These are phyloP conservation scores for Polydrusus tereticollis DNA, from an alignment of 2,888 invertebrate species.

Conservation along the genomic window DNA sequence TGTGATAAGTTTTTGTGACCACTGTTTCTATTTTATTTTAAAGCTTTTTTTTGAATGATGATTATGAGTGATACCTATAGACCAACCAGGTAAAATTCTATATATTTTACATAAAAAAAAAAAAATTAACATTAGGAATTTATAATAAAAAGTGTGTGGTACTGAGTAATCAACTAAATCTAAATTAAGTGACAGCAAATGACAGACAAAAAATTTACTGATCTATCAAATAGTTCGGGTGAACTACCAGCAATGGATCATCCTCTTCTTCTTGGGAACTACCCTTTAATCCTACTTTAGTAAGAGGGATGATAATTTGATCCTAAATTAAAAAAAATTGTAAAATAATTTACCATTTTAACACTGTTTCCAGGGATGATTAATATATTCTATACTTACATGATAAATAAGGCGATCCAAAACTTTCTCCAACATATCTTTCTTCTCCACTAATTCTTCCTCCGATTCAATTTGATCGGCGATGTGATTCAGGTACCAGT, in stretches of 20 bases:
- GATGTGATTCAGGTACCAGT: constrained; percentile 94
- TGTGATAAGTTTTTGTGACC: too few species aligned
- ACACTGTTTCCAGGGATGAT: too few species aligned
- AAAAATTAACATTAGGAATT: too few species aligned
- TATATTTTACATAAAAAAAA: too few species aligned
- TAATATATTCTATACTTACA: too few species aligned
- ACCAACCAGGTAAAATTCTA: too few species aligned
- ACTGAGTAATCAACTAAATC: too few species aligned
- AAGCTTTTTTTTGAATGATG: too few species aligned
- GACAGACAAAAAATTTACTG: constrained; percentile 56
- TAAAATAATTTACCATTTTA: background rate
- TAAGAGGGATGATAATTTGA: constrained; percentile 84
- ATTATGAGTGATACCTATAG: too few species aligned
- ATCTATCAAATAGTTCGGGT: constrained; percentile 95
- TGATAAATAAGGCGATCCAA: constrained; percentile 91
- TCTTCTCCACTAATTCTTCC: constrained; percentile 89
- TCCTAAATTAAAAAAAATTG: constrained; percentile 72
- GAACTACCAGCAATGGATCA: constrained; percentile 91
- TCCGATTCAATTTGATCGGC: constrained; percentile 91
- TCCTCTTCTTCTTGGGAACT: constrained; percentile 76
- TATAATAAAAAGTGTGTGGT: too few species aligned
- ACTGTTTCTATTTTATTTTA: too few species aligned
- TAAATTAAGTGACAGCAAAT: too few species aligned
- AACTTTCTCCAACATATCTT: constrained; percentile 92
- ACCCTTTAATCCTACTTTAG: constrained; percentile 69